These are phyloP conservation scores for Melanostoma scalare DNA, from an alignment of 2,888 invertebrate species.

Conservation along the genomic window DNA sequence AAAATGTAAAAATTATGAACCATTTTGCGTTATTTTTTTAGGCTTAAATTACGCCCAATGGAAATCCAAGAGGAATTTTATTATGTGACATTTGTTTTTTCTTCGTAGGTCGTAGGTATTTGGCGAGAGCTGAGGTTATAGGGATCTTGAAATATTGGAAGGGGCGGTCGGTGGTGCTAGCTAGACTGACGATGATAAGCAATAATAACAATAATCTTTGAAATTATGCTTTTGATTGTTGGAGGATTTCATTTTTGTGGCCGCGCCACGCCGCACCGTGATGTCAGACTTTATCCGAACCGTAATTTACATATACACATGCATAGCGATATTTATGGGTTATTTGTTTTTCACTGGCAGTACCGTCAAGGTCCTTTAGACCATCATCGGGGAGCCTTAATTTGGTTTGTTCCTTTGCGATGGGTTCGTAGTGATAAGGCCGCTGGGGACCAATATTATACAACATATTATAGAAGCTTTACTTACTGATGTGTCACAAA, in stretches of 20 bases:
- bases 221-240: slow-evolving; percentile 70
- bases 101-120: not conserved
- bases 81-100: slow-evolving; percentile 56
- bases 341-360: slow-evolving; percentile 21
- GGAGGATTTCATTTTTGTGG: slow-evolving; percentile 21
- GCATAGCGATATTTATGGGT: slow-evolving; percentile 35
- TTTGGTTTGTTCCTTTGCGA: slow-evolving; percentile 55
- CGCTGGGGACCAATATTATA: slow-evolving; percentile 18
- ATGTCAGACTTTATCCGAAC: too few relatives aligned
- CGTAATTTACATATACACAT: slow-evolving; percentile 52
- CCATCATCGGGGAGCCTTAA: slow-evolving; percentile 33
- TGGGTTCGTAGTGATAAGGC: slow-evolving; percentile 66
- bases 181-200: slow-evolving; percentile 50
- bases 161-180: slow-evolving; percentile 1
- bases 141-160: slow-evolving; percentile 30
- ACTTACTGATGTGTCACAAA: slow-evolving; percentile 39
- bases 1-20: slow-evolving; percentile 69
- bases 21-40: slow-evolving; percentile 39
- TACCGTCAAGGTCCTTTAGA: slow-evolving; percentile 36
- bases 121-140: slow-evolving; percentile 18
- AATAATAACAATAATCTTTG: slow-evolving; percentile 70
- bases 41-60: slow-evolving; percentile 57
- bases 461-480: slow-evolving; percentile 8
- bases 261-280: slow-evolving; percentile 2
- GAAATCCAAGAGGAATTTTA: slow-evolving; percentile 67